Evolutionary conservation across 2,888 invertebrate genomes (phyloP).

Genomic region (Zele albiditarsus): DNA sequence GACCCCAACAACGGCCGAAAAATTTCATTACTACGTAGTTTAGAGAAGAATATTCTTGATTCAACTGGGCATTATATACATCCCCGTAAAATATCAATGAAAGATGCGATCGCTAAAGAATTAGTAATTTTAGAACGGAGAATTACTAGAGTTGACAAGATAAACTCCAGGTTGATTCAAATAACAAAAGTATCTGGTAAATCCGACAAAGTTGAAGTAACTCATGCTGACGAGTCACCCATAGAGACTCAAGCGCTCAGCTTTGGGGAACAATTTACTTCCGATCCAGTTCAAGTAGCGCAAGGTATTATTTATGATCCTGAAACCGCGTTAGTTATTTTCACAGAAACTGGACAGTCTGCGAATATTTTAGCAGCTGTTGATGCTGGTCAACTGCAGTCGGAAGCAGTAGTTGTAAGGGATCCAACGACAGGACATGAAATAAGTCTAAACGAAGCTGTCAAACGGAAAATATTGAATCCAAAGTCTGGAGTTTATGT

Average conservation of each 20-base stretch:
- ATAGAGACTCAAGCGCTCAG: constrained; percentile 74
- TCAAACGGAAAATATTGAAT: constrained; percentile 84
- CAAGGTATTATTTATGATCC: constrained; percentile 87
- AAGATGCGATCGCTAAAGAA: constrained; percentile 81
- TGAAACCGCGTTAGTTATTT: constrained; percentile 82
- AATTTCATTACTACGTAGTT: constrained; percentile 80
- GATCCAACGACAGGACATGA: constrained; percentile 82
- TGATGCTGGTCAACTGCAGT: constrained; percentile 82
- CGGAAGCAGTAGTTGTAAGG: constrained; percentile 80
- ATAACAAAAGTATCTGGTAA: constrained; percentile 83
- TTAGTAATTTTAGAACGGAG: constrained; percentile 78
- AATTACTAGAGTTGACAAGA: constrained; percentile 73
- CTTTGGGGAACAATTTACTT: constrained; percentile 71
- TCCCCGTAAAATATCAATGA: constrained; percentile 80
- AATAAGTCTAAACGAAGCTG: constrained; percentile 83
- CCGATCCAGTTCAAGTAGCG: constrained; percentile 82
- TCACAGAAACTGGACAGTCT: constrained; percentile 81
- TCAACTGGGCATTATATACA: constrained; percentile 83
- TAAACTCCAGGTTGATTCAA: constrained; percentile 79
- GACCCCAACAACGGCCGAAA: constrained; percentile 84
- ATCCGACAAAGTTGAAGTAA: constrained; percentile 83
- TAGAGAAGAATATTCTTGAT: constrained; percentile 87
- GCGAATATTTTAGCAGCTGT: constrained; percentile 85
- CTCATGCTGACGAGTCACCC: constrained; percentile 73
- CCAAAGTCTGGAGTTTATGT: constrained; percentile 80